Evolutionary conservation across 2,797 vertebrate genomes (phyloP), one percentile per base, ranked within the genome.

Genomic region (Oceanodroma leucorhoa): DNA sequence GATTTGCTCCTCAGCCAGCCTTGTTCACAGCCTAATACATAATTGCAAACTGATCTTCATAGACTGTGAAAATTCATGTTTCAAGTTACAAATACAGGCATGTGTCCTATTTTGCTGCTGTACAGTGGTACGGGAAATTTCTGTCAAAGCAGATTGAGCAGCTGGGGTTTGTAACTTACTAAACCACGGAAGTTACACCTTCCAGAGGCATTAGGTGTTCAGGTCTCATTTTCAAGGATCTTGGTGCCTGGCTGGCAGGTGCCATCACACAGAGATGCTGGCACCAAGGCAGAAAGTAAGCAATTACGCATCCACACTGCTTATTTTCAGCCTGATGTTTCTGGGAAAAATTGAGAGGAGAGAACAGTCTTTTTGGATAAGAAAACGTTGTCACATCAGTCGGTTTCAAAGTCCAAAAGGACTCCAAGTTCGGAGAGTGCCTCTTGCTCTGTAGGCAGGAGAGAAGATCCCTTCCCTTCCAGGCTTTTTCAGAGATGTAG

Each of bases 331-430:
- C n/a, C 20, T 77, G 22, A 13, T 76, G 24, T 48, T 87, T 89
- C 5, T n/a, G 22, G n/a, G 32, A 6, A 9, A 54, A 83, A 55
- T 3, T 2, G 29, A 62, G 55, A 83, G 24, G 32, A 50, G 15
- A 26, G 29, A 79, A 27, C 11, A 8, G 17, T 29, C 15, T 41
- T 82, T 43, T 26, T 22, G 29, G 34, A 24, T 75, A 38, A 80
- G 29, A 43, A 84, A 41, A 30, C 12, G 5, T 34, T 23, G 40
- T 76, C 3, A 0, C 1, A 1, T 50, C 9, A 5, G 6, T 64
- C 4, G 1, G 11, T 55, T 91, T 88, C 40, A 8, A 6, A 88
- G 54, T 76, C 38, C 10, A 4, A 22, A 43, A 83, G 27, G 9
- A 36, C 26, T 87, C 23, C 29, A 21, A 0, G 58, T 83, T 78